Base-by-base conservation (phyloP, 2,113 vertebrate species). In the Myiopsitta monachus region DNA sequence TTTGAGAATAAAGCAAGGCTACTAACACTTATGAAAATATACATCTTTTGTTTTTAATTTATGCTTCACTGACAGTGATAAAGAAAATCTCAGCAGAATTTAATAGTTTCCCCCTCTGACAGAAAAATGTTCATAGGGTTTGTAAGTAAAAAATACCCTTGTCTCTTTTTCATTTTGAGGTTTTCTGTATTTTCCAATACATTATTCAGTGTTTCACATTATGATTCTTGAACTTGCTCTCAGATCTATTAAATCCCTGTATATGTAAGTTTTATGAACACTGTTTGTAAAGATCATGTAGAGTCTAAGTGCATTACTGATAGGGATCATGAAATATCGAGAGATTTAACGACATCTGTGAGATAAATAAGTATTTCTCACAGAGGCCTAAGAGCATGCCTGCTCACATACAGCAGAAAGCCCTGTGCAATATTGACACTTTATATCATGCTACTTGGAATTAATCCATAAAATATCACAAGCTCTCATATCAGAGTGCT, bases 241-340 rank as follows among this genome's bases (percentile, higher is more conserved):
- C 85, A 91, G 52, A 73, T 91, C 78, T 94, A 54, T 96, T 94
- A 91, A 97, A 92, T 66, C 76, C 83, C 61, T 44, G 4, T 76
- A 47, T 91, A 73, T 59, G 26, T 95, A 88, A 90, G 88, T 91
- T 95, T 96, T 88, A 63, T 88, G 89, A 90, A 74, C 17, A 84
- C 33, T 95, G 66, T 87, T 97, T 92, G 64, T 63, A 95, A 89
- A 73, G 74, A 83, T 69, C 52, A 66, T 59, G 57, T 38, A 72
- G 18, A 74, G 68, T 79, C 68, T 95, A 85, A 93, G 57, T 87
- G 72, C 66, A 79, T 96, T 90, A 87, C 46, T 63, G 59, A 85
- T 68, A 88, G 54, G 38, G 66, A 83, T 95, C 84, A 96, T 76
- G 63, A 91, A 96, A 96, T 94, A 96, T 49, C 75, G 70, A 95